These are phyloP conservation scores for Antheraea assamensis DNA, from an alignment of 2,888 invertebrate species.

Conservation along the genomic window DNA sequence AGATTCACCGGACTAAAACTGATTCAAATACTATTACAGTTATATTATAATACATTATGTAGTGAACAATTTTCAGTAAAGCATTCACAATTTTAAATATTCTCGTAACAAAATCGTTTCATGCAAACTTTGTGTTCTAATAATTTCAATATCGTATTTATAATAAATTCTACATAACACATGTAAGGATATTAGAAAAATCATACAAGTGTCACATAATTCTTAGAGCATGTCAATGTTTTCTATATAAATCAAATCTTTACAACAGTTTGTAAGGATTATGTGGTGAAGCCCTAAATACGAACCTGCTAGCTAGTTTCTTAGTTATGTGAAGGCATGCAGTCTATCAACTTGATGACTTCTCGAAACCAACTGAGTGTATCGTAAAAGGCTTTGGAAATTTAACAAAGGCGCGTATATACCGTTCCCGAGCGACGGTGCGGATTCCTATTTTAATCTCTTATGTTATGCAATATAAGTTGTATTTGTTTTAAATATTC, in stretches of 20 bases:
- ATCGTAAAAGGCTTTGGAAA: constrained; percentile 21
- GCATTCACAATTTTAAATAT: neutral
- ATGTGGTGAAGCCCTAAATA: constrained; percentile 19
- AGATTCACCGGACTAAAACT: no score
- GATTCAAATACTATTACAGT: no score
- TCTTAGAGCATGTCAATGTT: neutral
- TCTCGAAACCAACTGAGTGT: constrained; percentile 18
- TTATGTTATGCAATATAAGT: neutral
- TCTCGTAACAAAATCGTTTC: neutral
- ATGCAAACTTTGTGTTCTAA: neutral
- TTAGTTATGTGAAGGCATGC: constrained; percentile 40
- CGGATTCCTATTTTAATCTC: neutral
- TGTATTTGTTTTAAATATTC: neutral
- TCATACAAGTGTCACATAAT: neutral
- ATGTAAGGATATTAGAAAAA: neutral
- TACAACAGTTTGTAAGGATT: neutral
- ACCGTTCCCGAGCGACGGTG: neutral
- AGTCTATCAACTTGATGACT: constrained; percentile 29
- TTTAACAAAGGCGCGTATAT: constrained; percentile 8
- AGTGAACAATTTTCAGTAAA: no score
- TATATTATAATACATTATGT: no score
- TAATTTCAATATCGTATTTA: neutral
- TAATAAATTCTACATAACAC: neutral
- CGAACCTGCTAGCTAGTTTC: constrained; percentile 33
- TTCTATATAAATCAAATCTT: neutral